Conservation (phyloP, 1,140 invertebrate genomes). For the Aphaenogaster floridana region DNA sequence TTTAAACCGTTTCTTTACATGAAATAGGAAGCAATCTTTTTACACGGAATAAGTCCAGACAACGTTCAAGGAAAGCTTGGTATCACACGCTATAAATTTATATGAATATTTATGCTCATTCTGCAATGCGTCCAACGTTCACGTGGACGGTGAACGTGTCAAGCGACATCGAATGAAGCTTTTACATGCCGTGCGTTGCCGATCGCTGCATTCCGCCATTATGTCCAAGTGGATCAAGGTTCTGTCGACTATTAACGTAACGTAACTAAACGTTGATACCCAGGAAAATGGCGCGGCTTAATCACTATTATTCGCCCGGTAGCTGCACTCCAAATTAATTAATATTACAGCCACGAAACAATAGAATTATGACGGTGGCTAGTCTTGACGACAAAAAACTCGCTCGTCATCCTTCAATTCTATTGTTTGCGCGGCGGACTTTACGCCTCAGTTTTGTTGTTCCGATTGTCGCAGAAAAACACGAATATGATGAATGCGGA, state of each 20-base stretch:
- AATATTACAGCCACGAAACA: constrained; percentile 25
- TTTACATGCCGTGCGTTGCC: background rate
- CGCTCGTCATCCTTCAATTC: background rate
- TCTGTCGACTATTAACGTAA: constrained; percentile 38
- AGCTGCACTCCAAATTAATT: constrained; percentile 36
- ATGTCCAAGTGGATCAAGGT: constrained; percentile 61
- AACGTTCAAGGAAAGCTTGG: background rate
- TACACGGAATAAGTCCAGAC: background rate
- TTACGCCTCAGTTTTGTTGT: background rate
- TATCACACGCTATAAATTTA: background rate
- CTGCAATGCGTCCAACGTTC: background rate
- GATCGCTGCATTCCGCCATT: constrained; percentile 12
- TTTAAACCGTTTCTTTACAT: background rate
- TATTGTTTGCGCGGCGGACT: background rate
- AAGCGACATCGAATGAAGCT: constrained; percentile 18
- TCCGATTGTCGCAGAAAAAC: background rate
- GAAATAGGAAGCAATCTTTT: background rate
- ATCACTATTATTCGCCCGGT: constrained; percentile 31
- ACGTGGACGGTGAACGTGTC: background rate
- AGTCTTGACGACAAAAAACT: background rate
- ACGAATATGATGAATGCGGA: background rate
- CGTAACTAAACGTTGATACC: constrained; percentile 43
- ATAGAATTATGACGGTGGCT: constrained; percentile 4
- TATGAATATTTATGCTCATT: background rate
- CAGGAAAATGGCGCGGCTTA: background rate